phyloP scores from a whole-genome alignment of 2,888 invertebrate species.

The Penaeus monodon region DNA sequence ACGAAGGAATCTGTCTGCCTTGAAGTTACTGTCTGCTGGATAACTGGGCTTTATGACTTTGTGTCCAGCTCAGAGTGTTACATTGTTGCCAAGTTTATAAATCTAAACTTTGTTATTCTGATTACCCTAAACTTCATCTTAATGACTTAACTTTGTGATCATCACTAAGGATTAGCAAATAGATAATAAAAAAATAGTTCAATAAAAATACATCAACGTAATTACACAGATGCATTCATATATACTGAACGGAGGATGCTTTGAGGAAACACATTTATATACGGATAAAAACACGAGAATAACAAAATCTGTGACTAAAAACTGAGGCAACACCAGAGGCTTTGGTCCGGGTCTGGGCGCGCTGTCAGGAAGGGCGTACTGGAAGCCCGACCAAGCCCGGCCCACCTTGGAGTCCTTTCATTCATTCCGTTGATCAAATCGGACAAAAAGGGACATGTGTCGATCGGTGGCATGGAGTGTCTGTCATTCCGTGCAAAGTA shows the following conservation, averaged over 20 bases:
- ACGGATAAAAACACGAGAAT: neutral
- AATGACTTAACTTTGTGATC: too few relatives aligned
- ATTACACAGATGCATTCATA: too few relatives aligned
- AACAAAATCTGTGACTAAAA: conserved; percentile 17
- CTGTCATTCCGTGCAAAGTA: conserved; percentile 55
- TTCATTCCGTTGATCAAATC: conserved; percentile 28
- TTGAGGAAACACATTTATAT: neutral
- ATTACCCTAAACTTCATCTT: neutral
- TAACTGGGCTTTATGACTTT: too few relatives aligned
- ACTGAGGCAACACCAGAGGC: conserved; percentile 11
- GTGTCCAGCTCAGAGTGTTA: conserved; percentile 3
- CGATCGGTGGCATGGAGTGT: conserved; percentile 56
- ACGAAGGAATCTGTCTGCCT: too few relatives aligned
- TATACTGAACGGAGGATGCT: neutral
- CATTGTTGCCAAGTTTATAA: conserved; percentile 17
- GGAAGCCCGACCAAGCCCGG: conserved; percentile 21
- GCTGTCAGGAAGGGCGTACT: neutral
- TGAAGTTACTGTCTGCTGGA: too few relatives aligned
- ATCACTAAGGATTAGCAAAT: too few relatives aligned
- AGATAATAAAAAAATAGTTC: too few relatives aligned
- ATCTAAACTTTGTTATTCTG: neutral
- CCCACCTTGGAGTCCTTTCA: conserved; percentile 42
- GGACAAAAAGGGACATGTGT: conserved; percentile 32
- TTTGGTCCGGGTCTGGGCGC: conserved; percentile 6
- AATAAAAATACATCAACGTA: too few relatives aligned